Evolutionary conservation across 2,797 vertebrate species (phyloP).

Genomic region (Lerista edwardsae): DNA sequence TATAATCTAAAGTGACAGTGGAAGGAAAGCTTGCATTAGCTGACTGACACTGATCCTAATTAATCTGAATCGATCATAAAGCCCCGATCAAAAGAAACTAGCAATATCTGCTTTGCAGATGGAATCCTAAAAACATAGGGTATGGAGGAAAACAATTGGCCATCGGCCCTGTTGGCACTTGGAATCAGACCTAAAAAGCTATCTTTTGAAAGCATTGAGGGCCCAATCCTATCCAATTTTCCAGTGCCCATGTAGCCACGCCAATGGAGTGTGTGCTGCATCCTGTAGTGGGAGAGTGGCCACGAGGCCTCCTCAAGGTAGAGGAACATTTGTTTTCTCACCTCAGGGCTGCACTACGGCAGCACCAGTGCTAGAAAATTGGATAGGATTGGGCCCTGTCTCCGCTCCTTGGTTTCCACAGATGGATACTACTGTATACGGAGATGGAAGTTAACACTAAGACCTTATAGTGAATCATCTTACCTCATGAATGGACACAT

Average conservation of each 20-base stretch:
- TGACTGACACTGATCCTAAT: constrained; percentile 2
- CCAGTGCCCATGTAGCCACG: too few relatives aligned
- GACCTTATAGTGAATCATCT: not conserved
- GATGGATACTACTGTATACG: not conserved
- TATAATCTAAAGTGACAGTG: not conserved
- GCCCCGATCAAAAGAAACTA: not conserved
- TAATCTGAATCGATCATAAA: not conserved
- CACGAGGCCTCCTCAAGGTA: too few relatives aligned
- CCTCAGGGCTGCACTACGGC: too few relatives aligned
- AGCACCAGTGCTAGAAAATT: too few relatives aligned
- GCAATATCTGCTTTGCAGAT: not conserved
- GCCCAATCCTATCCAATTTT: too few relatives aligned
- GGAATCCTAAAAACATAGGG: not conserved
- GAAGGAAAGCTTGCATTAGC: not conserved
- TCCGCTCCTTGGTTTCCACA: too few relatives aligned
- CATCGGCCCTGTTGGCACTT: not conserved
- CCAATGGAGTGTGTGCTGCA: too few relatives aligned
- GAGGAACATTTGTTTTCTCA: too few relatives aligned
- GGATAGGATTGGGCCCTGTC: too few relatives aligned
- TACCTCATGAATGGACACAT: not conserved
- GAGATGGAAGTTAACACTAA: not conserved
- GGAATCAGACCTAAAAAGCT: not conserved
- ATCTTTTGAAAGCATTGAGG: not conserved
- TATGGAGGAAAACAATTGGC: not conserved
- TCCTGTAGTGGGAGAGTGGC: too few relatives aligned